A percentile compares a stretch with the other conserved stretches of the same genome.
phyloP scores from a whole-genome alignment of 2,113 vertebrate species.

The Plecotus auritus region DNA sequence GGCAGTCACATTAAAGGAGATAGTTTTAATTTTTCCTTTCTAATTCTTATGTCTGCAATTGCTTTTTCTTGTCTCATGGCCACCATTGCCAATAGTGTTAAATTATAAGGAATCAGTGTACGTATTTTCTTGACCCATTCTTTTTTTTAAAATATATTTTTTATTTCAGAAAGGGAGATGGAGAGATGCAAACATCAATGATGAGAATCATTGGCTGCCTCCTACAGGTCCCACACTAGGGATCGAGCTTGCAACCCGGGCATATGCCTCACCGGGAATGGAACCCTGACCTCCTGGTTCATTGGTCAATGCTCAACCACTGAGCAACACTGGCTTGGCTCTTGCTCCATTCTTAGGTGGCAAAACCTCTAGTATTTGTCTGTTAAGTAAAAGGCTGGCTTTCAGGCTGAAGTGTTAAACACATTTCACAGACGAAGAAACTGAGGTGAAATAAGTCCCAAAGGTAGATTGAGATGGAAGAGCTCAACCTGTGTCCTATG shows the following conservation, averaged over 20 bases:
- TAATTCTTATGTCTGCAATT: not conserved
- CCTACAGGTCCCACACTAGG: too few relatives aligned
- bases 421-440: not conserved
- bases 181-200: too few relatives aligned
- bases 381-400: not conserved
- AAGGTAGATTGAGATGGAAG: not conserved
- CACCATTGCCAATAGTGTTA: not conserved
- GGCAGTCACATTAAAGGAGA: not conserved
- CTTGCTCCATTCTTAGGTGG: not conserved
- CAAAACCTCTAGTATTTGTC: not conserved
- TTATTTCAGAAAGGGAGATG: too few relatives aligned
- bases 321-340: too few relatives aligned
- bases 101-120: too few relatives aligned
- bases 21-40: not conserved
- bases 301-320: too few relatives aligned
- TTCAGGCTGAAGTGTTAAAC: not conserved
- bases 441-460: fast-evolving
- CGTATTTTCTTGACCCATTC: not conserved
- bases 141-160: too few relatives aligned
- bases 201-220: too few relatives aligned
- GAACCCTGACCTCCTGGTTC: too few relatives aligned
- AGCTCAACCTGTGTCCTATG: not conserved
- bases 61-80: not conserved
- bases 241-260: too few relatives aligned
- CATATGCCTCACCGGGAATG: too few relatives aligned